Evolutionary conservation across 2,888 invertebrate genomes (phyloP), one percentile per base, ranked within the genome.

Genomic region (Graphium colonna): DNA sequence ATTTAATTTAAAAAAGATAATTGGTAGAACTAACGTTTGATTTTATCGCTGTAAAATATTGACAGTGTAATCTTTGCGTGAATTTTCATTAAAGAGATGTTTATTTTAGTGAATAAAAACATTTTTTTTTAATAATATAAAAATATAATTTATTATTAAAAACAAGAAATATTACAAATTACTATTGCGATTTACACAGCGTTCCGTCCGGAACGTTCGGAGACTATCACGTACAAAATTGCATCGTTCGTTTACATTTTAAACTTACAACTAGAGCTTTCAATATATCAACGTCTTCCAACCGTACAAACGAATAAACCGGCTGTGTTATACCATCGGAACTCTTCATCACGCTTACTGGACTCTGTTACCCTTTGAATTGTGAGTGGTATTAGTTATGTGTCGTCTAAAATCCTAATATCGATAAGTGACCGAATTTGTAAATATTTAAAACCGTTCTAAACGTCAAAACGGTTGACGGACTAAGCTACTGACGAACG

Each of bases 81-180:
- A n/a, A n/a, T n/a, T n/a, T n/a, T n/a, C n/a, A n/a, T n/a, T n/a
- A n/a, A n/a, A n/a, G n/a, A n/a, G n/a, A n/a, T n/a, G n/a, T n/a
- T n/a, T n/a, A n/a, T n/a, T n/a, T n/a, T n/a, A n/a, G n/a, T n/a
- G n/a, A n/a, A n/a, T n/a, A n/a, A n/a, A n/a, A n/a, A n/a, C n/a
- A n/a, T n/a, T n/a, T n/a, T n/a, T 31, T 52, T 26, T 57, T 51
- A 56, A 52, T 58, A 57, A 59, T 72, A 70, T 76, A 81, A 83
- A 83, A 88, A 81, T 87, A 88, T 88, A 88, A 88, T 88, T 88
- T 88, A 88, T 82, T 87, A 80, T 77, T 78, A 77, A 82, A 47
- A 86, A 86, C 82, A 81, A 82, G 77, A 54, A 78, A 79, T 68
- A 72, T 79, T 85, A 88, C 82, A 86, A 83, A 86, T 50, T 50